Percentiles rank a stretch among this genome's conserved stretches.
phyloP scores from a whole-genome alignment of 2,113 vertebrate species.

The Chloroceryle aenea region DNA sequence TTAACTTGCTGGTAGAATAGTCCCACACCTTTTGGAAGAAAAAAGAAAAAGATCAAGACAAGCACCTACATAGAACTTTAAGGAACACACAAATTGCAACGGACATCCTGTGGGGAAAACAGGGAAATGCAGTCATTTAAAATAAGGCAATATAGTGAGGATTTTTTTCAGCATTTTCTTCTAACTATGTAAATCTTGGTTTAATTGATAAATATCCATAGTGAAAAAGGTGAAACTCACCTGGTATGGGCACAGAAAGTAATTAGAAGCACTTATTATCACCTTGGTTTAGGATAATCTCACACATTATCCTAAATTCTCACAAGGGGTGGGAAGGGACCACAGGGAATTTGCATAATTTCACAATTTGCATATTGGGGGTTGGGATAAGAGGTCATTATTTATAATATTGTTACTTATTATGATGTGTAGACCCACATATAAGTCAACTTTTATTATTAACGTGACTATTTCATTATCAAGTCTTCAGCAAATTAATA shows the following conservation, averaged over 20 bases:
- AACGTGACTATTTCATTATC: background rate
- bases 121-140: background rate
- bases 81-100: background rate
- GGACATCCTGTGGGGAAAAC: background rate
- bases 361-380: background rate
- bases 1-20: conserved; percentile 62
- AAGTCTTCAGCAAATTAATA: background rate
- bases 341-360: background rate
- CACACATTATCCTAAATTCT: too few species aligned
- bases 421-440: background rate
- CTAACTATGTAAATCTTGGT: background rate
- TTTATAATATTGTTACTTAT: background rate
- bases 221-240: background rate
- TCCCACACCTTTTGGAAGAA: conserved; percentile 83
- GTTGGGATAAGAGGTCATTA: background rate
- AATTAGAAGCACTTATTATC: background rate
- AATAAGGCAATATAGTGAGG: background rate
- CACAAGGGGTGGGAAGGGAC: too few species aligned
- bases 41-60: background rate
- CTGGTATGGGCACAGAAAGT: background rate
- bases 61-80: background rate
- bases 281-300: background rate
- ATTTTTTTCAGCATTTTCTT: background rate
- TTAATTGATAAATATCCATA: background rate
- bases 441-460: background rate